Conservation (phyloP, 2,113 vertebrate species). For the Pangasianodon gigas region DNA sequence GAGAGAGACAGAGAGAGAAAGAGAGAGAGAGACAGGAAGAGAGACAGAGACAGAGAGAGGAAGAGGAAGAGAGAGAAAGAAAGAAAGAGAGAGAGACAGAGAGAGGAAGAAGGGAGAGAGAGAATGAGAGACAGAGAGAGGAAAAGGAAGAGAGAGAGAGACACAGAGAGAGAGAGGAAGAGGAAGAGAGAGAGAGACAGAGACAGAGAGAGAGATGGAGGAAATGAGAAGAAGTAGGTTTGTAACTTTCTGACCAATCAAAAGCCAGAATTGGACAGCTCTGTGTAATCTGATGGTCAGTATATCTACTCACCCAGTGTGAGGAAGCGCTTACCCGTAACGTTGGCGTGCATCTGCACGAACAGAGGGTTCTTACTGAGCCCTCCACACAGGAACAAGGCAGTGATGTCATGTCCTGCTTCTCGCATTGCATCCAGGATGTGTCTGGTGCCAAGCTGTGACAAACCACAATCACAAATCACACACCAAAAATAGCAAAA, state of each 20-base stretch:
- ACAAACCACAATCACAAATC: slow-evolving; percentile 26
- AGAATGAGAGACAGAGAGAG: too few species aligned
- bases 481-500: not conserved
- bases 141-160: too few species aligned
- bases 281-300: not conserved
- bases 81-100: too few species aligned
- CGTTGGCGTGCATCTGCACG: slow-evolving; percentile 89
- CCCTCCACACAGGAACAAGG: slow-evolving; percentile 91
- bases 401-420: slow-evolving; percentile 83
- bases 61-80: too few species aligned
- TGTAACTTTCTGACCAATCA: not conserved
- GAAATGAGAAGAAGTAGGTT: not conserved
- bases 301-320: not conserved
- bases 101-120: too few species aligned
- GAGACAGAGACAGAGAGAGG: too few species aligned
- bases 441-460: slow-evolving; percentile 88
- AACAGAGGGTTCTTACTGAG: slow-evolving; percentile 94
- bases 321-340: slow-evolving; percentile 76
- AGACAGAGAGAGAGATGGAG: not conserved
- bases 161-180: too few species aligned
- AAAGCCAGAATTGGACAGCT: not conserved
- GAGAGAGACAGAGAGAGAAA: too few species aligned
- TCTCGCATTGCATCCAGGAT: slow-evolving; percentile 86
- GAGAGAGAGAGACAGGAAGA: too few species aligned
- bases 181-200: too few species aligned